phyloP scores from a whole-genome alignment of 1,140 invertebrate genomes.

The Plodia interpunctella region DNA sequence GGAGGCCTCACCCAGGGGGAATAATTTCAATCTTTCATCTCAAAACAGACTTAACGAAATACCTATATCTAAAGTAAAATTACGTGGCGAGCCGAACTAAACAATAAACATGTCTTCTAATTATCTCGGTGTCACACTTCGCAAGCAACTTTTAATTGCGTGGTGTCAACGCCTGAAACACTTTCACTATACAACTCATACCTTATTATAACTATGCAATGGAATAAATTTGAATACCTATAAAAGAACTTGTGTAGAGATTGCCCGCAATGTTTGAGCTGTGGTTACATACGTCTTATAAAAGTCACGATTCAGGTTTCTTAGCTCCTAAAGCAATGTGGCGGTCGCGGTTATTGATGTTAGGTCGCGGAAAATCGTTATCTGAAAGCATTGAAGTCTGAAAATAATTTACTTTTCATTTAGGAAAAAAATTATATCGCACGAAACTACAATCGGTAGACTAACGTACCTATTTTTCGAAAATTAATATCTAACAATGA shows the following conservation, averaged over 20 bases:
- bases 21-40: too few species aligned
- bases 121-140: conserved; percentile 21
- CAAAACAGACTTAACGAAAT: not conserved
- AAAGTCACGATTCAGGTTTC: not conserved
- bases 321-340: not conserved
- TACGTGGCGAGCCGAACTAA: not conserved
- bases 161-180: conserved; percentile 16
- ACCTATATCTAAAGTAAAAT: not conserved
- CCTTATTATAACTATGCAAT: too few species aligned
- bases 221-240: conserved; percentile 20
- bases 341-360: not conserved
- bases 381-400: too few species aligned
- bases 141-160: conserved; percentile 39
- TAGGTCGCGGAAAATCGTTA: not conserved
- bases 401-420: too few species aligned
- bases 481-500: too few species aligned
- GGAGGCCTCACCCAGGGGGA: too few species aligned
- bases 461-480: too few species aligned
- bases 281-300: conserved; percentile 19
- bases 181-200: not conserved
- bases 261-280: conserved; percentile 24
- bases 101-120: conserved; percentile 17
- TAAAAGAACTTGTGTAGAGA: conserved; percentile 34
- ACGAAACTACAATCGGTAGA: too few species aligned
- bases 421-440: too few species aligned